These are phyloP conservation scores for Gephyroberyx darwinii DNA, from an alignment of 2,797 vertebrate genomes.

Conservation along the genomic window DNA sequence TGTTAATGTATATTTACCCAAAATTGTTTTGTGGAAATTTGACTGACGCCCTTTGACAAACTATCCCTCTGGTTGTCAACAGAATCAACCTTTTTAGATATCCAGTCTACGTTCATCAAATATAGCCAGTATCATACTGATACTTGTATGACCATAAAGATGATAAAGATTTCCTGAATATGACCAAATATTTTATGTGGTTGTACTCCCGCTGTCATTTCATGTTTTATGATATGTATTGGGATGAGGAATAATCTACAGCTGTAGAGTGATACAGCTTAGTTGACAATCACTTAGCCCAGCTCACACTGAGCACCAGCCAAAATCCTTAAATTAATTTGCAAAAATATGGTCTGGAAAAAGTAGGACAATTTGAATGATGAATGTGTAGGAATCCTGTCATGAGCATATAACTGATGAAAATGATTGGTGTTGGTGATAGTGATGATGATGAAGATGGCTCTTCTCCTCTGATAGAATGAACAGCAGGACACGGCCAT, in stretches of 20 bases:
- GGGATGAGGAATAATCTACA: constrained; percentile 11
- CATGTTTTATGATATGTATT: background rate
- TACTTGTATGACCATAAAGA: too few species aligned
- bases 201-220: too few species aligned
- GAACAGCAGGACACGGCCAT: constrained; percentile 82
- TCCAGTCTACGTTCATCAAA: too few species aligned
- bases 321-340: background rate
- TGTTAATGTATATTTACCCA: too few species aligned
- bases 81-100: too few species aligned
- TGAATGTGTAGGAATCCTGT: constrained; percentile 1
- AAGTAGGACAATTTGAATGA: background rate
- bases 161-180: too few species aligned
- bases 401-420: constrained; percentile 22
- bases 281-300: too few species aligned
- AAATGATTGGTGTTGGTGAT: constrained; percentile 6
- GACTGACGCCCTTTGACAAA: too few species aligned
- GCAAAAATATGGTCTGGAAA: background rate
- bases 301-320: background rate
- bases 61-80: too few species aligned
- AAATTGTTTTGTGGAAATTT: too few species aligned
- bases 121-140: too few species aligned
- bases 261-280: background rate
- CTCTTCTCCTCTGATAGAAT: constrained; percentile 78
- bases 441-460: constrained; percentile 38
- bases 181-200: too few species aligned